These are phyloP conservation scores for Idaea biselata DNA, from an alignment of 2,888 invertebrate species.

Conservation along the genomic window DNA sequence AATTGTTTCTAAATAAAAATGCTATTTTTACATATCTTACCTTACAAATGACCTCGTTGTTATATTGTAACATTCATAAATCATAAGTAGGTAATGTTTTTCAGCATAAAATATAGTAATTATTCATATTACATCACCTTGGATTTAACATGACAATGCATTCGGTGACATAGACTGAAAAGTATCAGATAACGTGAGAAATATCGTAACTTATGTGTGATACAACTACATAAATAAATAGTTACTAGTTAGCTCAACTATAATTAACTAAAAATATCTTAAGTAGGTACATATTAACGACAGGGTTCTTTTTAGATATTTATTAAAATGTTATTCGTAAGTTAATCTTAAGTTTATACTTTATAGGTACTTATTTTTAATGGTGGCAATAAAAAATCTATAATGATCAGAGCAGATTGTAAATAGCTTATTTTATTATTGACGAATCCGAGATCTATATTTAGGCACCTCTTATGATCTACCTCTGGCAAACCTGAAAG, in stretches of 20 bases:
- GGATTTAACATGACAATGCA: constrained; percentile 10
- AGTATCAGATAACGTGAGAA: constrained; percentile 13
- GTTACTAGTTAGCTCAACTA: no score
- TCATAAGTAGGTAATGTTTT: neutral
- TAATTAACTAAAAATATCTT: no score
- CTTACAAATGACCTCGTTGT: neutral
- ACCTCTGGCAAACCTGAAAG: neutral
- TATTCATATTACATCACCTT: constrained; percentile 10
- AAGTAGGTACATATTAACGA: no score
- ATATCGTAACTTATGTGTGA: neutral
- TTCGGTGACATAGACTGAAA: constrained; percentile 8
- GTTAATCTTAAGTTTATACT: no score
- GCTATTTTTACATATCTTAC: neutral
- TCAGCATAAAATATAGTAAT: constrained; percentile 1
- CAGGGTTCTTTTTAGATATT: no score
- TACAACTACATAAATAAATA: neutral
- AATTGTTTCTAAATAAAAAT: neutral
- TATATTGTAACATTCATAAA: neutral
- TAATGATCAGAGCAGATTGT: neutral
- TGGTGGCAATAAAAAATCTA: neutral
- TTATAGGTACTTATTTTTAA: no score
- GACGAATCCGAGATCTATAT: neutral
- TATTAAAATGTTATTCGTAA: no score
- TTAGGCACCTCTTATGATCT: neutral
- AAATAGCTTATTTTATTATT: neutral